Base-by-base conservation (phyloP, 2,888 invertebrate species). In the Troides oblongomaculatus region DNA sequence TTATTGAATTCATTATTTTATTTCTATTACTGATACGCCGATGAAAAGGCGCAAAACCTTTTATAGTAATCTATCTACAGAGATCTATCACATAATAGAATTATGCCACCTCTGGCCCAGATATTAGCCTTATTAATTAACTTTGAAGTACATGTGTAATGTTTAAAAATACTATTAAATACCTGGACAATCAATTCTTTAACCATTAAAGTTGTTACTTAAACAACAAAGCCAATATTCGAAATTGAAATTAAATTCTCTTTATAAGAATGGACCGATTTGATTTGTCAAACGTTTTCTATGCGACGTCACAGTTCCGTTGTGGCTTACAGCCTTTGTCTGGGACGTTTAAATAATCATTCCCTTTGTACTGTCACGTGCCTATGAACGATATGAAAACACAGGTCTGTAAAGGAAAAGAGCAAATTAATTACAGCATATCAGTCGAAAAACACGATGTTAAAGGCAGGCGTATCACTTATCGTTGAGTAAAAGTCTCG, bases 371-470 rank as follows among this genome's bases (percentile, higher is more conserved):
- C 46, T n/a, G 36, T 18, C 60, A 8, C 2, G 14, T 30, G 18
- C 18, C n/a, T 12, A 60, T 36, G 7, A 36, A 30, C 25, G 7
- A 60, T 36, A 60, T 60, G 18, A 30, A 60, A 36, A 36, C 25
- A 59, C 17, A 25, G 30, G 46, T 23, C 8, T 14, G n/a, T 43
- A 39, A 25, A 30, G 23, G 50, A 25, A 50, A 66, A 30, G 59
- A 43, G 50, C 46, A 50, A n/a, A 66, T 60, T 66, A 30, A 65
- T 65, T 65, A 21, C 21, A 21, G 21, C 21, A 21, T 21, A 21
- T 21, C 21, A 21, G 21, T 21, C 21, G 21, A 21, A 21, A 21
- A 21, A 21, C 21, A 21, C 17, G n/a, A 14, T 18, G 8, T 53
- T 17, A 25, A 3, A 4, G 25, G 25, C 25, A 25, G 25, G 25